phyloP scores from a whole-genome alignment of 1,140 invertebrate genomes.

The Drosophila kurseongensis region DNA sequence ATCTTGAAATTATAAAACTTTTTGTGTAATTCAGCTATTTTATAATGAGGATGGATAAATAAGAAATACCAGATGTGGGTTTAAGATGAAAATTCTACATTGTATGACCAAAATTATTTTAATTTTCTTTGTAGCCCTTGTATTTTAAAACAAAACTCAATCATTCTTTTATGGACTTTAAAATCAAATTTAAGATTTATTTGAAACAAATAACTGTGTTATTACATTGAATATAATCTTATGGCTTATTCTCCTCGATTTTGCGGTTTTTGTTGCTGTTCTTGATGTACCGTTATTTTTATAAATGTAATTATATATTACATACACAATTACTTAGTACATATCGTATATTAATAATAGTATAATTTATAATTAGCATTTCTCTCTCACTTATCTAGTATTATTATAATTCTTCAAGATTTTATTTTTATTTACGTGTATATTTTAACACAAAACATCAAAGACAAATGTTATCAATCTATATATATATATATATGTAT shows the following conservation, averaged over 20 bases:
- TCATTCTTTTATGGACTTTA: conserved; percentile 54
- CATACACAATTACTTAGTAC: conserved; percentile 78
- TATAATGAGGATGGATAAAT: too few relatives aligned
- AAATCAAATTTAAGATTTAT: conserved; percentile 84
- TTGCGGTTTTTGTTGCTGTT: conserved; percentile 38
- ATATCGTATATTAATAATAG: conserved; percentile 66
- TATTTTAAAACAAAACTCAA: not conserved
- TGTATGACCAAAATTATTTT: too few relatives aligned
- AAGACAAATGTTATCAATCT: conserved; percentile 48
- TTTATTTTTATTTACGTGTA: conserved; percentile 46
- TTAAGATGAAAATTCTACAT: too few relatives aligned
- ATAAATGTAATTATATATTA: conserved; percentile 80
- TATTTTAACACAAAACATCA: conserved; percentile 49
- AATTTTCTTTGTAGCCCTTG: too few relatives aligned
- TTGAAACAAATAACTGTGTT: conserved; percentile 85
- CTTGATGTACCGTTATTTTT: conserved; percentile 46
- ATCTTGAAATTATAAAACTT: too few relatives aligned
- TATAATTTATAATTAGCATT: conserved; percentile 64
- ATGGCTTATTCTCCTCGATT: conserved; percentile 57
- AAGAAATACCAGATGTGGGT: too few relatives aligned
- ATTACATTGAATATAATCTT: conserved; percentile 84
- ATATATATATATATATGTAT: conserved; percentile 47
- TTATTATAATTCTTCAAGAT: conserved; percentile 40
- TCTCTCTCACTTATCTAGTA: conserved; percentile 49
- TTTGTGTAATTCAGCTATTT: too few relatives aligned